These are phyloP conservation scores for Odocoileus hemionus DNA, from an alignment of 2,113 vertebrate species.

Conservation along the genomic window DNA sequence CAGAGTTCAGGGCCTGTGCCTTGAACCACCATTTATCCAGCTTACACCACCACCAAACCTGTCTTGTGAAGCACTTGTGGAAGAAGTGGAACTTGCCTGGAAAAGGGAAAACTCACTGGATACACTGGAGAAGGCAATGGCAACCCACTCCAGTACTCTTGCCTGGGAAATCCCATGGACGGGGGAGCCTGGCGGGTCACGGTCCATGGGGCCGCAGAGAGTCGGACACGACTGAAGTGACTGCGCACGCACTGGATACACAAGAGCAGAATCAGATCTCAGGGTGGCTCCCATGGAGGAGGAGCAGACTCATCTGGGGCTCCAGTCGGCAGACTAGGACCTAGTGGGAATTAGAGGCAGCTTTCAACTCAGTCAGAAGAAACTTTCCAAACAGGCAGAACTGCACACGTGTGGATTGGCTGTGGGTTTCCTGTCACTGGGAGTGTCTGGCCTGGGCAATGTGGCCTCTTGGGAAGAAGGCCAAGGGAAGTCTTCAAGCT, in stretches of 20 bases:
- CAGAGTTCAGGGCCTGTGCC: background rate
- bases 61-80: background rate
- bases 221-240: background rate
- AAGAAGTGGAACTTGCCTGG: background rate
- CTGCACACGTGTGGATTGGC: background rate
- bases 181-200: background rate
- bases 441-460: background rate
- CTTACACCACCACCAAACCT: background rate
- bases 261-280: background rate
- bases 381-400: background rate
- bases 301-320: background rate
- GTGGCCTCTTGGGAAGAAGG: background rate
- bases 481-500: background rate
- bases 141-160: background rate
- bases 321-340: background rate
- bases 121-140: background rate
- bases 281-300: too few relatives aligned
- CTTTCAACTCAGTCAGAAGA: background rate
- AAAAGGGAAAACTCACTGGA: background rate
- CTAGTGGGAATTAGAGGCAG: background rate
- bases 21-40: background rate
- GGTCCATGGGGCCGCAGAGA: background rate
- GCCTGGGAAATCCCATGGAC: background rate
- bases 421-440: background rate
- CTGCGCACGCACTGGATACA: accelerated